Conservation (phyloP, 2,113 vertebrate species). For the Pedetes capensis region DNA sequence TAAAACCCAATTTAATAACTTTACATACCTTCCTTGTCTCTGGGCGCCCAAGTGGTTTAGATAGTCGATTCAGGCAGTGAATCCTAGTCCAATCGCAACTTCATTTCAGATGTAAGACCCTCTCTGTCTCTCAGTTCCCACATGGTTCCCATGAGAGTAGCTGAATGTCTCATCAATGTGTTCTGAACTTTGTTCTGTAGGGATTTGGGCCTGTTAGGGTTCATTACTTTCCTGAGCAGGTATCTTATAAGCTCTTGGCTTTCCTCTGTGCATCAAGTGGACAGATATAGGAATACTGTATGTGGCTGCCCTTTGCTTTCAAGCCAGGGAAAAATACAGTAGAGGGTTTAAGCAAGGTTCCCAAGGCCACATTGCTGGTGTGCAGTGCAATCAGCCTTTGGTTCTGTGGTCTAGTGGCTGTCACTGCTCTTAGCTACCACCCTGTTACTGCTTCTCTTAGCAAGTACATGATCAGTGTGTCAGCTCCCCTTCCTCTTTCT, state of each 20-base stretch:
- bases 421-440: fast-evolving
- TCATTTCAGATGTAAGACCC: neutral
- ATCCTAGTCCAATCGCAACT: neutral
- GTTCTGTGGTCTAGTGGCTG: neutral
- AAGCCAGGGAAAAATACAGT: neutral
- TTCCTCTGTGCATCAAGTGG: neutral
- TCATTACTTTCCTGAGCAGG: neutral
- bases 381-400: neutral
- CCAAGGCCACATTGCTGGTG: neutral
- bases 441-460: neutral
- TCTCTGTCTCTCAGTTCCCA: neutral
- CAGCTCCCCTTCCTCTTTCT: neutral
- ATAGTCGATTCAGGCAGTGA: neutral
- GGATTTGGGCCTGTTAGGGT: neutral
- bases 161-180: neutral
- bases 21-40: neutral
- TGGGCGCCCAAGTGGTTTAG: neutral
- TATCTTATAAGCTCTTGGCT: neutral
- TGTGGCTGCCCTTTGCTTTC: neutral
- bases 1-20: neutral
- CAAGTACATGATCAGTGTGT: neutral
- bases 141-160: neutral
- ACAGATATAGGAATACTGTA: neutral
- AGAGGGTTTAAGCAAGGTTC: neutral
- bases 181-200: neutral